Evolutionary conservation across 2,113 vertebrate species (phyloP).

Genomic region (Hyperoodon ampullatus): DNA sequence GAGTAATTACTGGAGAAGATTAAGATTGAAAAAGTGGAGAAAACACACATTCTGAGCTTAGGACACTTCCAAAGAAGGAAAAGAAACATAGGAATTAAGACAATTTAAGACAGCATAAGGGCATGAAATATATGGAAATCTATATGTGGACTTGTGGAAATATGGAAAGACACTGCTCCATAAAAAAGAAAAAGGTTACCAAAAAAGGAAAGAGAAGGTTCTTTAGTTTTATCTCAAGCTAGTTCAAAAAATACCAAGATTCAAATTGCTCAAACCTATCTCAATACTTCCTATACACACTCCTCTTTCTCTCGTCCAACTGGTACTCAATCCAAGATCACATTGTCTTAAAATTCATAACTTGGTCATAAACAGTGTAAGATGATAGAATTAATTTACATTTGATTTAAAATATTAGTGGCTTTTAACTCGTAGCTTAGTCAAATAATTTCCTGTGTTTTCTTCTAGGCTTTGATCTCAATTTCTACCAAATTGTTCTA

Average conservation of each 20-base stretch:
- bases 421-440: background rate
- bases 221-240: background rate
- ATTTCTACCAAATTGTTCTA: background rate
- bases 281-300: background rate
- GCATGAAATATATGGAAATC: background rate
- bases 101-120: background rate
- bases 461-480: background rate
- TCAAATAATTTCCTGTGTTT: background rate
- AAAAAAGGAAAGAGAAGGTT: background rate
- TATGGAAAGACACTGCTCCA: background rate
- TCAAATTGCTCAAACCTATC: background rate
- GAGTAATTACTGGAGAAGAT: background rate
- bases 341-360: background rate
- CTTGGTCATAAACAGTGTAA: background rate
- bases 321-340: background rate
- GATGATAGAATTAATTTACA: background rate
- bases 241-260: background rate
- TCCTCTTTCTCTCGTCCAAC: background rate
- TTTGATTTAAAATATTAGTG: background rate
- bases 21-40: background rate
- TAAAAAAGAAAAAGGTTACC: background rate
- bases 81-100: background rate
- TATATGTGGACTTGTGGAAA: background rate
- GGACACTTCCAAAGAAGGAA: background rate
- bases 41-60: background rate